Percentiles rank a stretch among this genome's conserved stretches.
Evolutionary conservation across 1,140 invertebrate species (phyloP).

Genomic region (Scaptomyza hsui): DNA sequence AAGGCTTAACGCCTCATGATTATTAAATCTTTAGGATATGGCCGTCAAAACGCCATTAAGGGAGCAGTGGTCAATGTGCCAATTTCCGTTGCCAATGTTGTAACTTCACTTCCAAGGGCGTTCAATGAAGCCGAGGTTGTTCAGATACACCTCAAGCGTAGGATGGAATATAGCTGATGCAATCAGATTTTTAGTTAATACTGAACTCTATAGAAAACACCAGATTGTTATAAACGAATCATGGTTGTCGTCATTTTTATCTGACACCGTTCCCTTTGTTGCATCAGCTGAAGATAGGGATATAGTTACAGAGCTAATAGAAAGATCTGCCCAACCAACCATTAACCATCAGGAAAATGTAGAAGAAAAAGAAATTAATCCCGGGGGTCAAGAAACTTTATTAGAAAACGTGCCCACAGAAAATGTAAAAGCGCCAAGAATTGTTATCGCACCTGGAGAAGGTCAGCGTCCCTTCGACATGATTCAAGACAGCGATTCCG

Average conservation of each 20-base stretch:
- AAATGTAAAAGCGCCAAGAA: not conserved
- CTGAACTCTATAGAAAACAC: not conserved
- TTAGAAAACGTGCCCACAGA: no score
- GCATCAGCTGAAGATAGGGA: not conserved
- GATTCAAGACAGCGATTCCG: no score
- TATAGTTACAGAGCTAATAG: no score
- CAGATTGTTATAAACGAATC: not conserved
- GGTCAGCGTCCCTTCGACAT: no score
- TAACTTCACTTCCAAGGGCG: conserved; percentile 2
- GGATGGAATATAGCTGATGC: no score
- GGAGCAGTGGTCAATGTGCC: conserved; percentile 23
- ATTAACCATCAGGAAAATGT: not conserved
- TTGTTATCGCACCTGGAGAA: conserved; percentile 3
- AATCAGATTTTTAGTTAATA: not conserved
- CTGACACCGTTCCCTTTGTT: not conserved
- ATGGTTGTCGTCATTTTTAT: not conserved
- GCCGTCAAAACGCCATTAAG: conserved; percentile 3
- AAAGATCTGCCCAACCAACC: no score
- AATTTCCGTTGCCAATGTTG: conserved; percentile 10
- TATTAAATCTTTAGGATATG: conserved; percentile 8
- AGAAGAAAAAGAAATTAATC: not conserved
- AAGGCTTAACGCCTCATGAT: no score
- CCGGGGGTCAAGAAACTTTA: not conserved
- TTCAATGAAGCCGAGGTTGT: not conserved
- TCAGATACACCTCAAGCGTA: conserved; percentile 2